phyloP scores from a whole-genome alignment of 53 echinoderm and acorn worm species.

The Apostichopus leukothele region DNA sequence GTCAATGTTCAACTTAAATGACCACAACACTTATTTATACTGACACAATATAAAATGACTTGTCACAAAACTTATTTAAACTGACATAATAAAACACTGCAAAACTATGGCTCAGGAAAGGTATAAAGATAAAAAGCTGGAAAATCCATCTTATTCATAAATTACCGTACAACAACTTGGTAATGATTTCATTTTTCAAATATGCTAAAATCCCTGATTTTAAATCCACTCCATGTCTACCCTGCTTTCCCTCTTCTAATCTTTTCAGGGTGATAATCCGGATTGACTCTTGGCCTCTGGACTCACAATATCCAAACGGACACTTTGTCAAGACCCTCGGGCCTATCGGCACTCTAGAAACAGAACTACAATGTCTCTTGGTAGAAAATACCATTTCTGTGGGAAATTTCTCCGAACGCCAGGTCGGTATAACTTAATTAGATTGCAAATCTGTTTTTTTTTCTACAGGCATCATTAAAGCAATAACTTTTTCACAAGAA shows the following conservation, averaged over 20 bases:
- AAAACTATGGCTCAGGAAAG: no score
- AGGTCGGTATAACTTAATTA: slow-evolving; percentile 50
- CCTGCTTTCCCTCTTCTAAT: neutral
- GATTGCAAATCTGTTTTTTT: no score
- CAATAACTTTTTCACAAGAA: no score
- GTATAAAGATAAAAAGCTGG: no score
- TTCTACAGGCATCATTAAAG: no score
- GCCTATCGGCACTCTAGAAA: slow-evolving; percentile 84
- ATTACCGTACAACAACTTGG: no score
- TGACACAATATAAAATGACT: no score
- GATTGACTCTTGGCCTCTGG: slow-evolving; percentile 84
- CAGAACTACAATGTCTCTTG: slow-evolving; percentile 85
- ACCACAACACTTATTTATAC: no score
- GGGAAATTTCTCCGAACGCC: slow-evolving; percentile 75
- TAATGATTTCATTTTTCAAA: neutral
- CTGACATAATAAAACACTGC: no score
- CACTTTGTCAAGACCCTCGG: slow-evolving; percentile 92
- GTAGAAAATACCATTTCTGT: slow-evolving; percentile 80
- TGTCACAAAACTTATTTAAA: no score
- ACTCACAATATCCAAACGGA: slow-evolving; percentile 97
- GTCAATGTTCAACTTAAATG: no score
- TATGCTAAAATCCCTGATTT: neutral
- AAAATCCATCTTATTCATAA: no score
- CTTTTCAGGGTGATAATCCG: slow-evolving; percentile 77
- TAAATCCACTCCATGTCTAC: neutral